Percentiles rank a stretch among this genome's conserved stretches.
These are phyloP conservation scores for Microtus ochrogaster DNA, from an alignment of 2,113 vertebrate genomes.

Conservation along the genomic window DNA sequence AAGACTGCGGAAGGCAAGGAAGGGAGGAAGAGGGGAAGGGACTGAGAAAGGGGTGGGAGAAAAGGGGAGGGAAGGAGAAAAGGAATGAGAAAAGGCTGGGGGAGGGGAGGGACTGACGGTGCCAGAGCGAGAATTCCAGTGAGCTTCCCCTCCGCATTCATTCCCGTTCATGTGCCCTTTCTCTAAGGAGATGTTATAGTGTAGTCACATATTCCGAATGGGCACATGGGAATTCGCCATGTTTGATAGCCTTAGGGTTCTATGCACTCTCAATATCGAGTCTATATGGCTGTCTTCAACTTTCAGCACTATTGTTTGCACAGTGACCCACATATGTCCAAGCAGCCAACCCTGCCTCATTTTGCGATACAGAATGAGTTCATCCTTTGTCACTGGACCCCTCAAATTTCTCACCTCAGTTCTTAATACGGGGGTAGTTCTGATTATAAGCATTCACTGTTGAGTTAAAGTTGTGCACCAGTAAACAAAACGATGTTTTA, in stretches of 20 bases:
- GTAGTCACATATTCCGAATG: neutral
- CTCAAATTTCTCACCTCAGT: neutral
- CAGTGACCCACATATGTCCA: neutral
- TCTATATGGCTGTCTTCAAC: neutral
- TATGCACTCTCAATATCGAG: neutral
- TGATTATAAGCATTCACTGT: neutral
- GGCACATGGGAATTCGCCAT: neutral
- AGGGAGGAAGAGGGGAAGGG: neutral
- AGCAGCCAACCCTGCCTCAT: neutral
- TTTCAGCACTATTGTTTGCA: neutral
- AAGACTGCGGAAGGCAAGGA: neutral
- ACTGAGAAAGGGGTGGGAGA: too few relatives aligned
- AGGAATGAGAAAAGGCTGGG: fast-evolving
- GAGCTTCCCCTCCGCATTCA: neutral
- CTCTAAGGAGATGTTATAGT: neutral
- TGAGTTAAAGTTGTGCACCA: neutral
- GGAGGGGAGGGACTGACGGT: fast-evolving
- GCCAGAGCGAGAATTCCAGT: neutral
- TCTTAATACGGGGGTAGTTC: neutral
- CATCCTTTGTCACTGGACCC: neutral
- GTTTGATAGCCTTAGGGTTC: neutral
- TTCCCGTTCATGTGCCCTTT: neutral
- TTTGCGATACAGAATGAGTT: neutral
- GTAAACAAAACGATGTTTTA: neutral
- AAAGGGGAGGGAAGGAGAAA: fast-evolving